Base-by-base conservation (phyloP, 2,888 invertebrate species). In the Megamerina dolium region DNA sequence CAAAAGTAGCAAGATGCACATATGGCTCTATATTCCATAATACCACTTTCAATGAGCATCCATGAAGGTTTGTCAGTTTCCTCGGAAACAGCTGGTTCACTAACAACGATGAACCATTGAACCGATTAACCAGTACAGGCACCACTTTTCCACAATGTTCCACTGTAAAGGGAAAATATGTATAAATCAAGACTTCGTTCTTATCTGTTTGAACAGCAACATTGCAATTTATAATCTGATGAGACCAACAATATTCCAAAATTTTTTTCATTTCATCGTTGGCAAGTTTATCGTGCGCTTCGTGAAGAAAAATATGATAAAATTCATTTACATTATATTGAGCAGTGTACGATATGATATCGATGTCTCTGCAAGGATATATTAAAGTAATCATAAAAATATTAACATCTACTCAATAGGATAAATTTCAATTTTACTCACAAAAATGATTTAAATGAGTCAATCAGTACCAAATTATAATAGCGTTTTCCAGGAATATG, bases 191-290 rank as follows among this genome's bases (percentile, higher is more conserved):
- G 5, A 64, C 52, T 4, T 60, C 58, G 0, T 55, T 62, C 3
- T 41, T 30, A 1, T 53, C 49, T 5, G 46, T 51, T 39, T 64
- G 61, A 20, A 64, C 52, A 27, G 59, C 61, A 2, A 64, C 34
- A 30, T 54, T 60, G 43, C 64, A 61, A 38, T 65, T 61, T 41
- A 63, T 58, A 12, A 64, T 50, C 23, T 58, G 55, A 21, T 62
- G 37, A 8, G 35, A 44, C 66, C 66, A 64, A 39, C 64, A 64
- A 18, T 64, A 64, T 5, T 52, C 53, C 3, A 64, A 55, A 27
- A 64, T 59, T 5, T 36, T 41, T 4, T 53, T 50, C 54, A 63
- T 58, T 9, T 64, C 58, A 10, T 14, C n/a, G 4, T 36, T 43
- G 5, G 51, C 30, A 6, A 49, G 40, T 4, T 43, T 48, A 29